Conservation (phyloP, 2,888 invertebrate genomes). For the Erebia epiphron region DNA sequence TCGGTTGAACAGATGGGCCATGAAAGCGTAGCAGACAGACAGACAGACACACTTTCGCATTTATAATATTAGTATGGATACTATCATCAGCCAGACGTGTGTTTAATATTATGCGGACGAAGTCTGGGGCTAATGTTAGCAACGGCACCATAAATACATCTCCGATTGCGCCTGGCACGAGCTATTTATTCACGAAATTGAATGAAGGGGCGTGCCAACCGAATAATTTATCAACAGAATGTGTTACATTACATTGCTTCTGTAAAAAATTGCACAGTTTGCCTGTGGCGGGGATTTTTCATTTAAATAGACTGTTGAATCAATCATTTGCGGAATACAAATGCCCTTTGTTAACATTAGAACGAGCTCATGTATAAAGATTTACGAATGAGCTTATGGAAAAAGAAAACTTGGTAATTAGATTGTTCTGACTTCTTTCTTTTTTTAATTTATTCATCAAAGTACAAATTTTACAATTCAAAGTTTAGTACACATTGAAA, state of each 20-base stretch:
- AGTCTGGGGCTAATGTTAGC: neutral
- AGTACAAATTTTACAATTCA: no score
- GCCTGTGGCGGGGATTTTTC: conserved; percentile 40
- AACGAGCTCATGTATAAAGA: conserved; percentile 11
- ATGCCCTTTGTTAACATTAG: conserved; percentile 12
- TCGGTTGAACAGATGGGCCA: no score
- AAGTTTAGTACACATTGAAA: no score
- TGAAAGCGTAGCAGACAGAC: no score
- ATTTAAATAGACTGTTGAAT: conserved; percentile 42
- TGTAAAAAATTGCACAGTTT: conserved; percentile 47
- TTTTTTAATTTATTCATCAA: no score
- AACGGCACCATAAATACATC: conserved; percentile 43
- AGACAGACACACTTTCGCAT: no score
- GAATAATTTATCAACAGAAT: conserved; percentile 50
- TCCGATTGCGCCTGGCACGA: conserved; percentile 44
- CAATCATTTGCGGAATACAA: conserved; percentile 39
- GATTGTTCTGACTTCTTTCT: neutral
- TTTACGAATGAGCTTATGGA: neutral
- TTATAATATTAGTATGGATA: neutral
- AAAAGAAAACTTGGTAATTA: neutral
- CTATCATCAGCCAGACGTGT: neutral
- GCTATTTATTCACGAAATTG: conserved; percentile 49
- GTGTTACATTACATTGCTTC: conserved; percentile 47
- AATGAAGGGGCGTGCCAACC: conserved; percentile 46
- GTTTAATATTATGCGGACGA: neutral